These are phyloP conservation scores for Knipowitschia caucasica DNA, from an alignment of 2,797 vertebrate genomes.

Conservation along the genomic window DNA sequence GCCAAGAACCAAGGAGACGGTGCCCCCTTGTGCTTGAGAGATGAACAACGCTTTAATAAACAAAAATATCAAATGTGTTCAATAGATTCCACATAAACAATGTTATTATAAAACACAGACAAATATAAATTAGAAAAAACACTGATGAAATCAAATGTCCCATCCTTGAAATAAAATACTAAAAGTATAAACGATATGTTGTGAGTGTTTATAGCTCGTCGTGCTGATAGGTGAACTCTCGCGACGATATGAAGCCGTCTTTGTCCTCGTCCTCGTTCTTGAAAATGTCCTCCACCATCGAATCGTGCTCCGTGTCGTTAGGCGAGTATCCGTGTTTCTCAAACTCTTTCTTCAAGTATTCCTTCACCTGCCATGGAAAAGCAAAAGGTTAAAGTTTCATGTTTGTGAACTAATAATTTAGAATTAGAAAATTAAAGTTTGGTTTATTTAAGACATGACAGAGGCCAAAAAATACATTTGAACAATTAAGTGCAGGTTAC, in stretches of 20 bases:
- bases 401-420: too few species aligned
- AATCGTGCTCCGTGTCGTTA: constrained; percentile 90
- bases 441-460: too few species aligned
- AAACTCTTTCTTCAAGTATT: constrained; percentile 92
- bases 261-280: constrained; percentile 94
- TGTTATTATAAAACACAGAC: not conserved
- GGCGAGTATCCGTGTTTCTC: constrained; percentile 86
- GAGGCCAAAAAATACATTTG: too few species aligned
- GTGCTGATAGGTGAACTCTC: constrained; percentile 93
- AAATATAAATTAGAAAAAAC: constrained; percentile 1
- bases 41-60: not conserved
- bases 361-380: constrained; percentile 79
- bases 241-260: constrained; percentile 93
- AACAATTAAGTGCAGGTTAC: too few species aligned
- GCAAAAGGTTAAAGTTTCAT: too few species aligned
- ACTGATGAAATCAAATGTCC: constrained; percentile 11
- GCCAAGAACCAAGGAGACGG: constrained; percentile 17
- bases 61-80: not conserved
- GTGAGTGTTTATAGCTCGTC: constrained; percentile 79
- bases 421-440: not conserved
- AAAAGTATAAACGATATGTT: not conserved
- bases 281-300: constrained; percentile 94
- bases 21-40: constrained; percentile 52
- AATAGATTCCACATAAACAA: not conserved
- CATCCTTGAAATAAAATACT: not conserved